Percentiles rank a stretch among this genome's conserved stretches.
Conservation (phyloP, 2,888 invertebrate genomes). For the Odiellus spinosus region DNA sequence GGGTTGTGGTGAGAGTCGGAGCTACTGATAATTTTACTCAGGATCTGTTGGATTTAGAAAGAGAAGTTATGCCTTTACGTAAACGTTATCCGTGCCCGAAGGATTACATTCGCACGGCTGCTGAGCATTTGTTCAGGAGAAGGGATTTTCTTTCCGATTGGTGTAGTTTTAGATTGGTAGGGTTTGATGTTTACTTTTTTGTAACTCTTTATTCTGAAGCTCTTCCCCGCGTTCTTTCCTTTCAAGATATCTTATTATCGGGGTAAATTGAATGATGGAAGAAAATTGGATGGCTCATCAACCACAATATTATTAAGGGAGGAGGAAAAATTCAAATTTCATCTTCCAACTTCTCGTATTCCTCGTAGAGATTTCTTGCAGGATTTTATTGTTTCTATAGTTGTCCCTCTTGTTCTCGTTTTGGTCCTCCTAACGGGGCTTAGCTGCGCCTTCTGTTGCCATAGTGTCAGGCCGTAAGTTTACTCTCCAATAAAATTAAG, state of each 20-base stretch:
- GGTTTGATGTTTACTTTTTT: conserved; percentile 20
- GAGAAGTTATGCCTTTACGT: conserved; percentile 56
- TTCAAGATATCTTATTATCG: too few relatives aligned
- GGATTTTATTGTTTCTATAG: conserved; percentile 14
- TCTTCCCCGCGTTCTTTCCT: too few relatives aligned
- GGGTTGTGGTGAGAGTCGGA: conserved; percentile 64
- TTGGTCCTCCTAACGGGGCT: conserved; percentile 8
- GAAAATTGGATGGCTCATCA: too few relatives aligned
- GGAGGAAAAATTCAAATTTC: conserved; percentile 1
- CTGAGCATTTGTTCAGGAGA: conserved; percentile 63
- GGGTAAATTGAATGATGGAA: too few relatives aligned
- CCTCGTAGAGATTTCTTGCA: conserved; percentile 13
- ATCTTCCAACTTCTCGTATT: conserved; percentile 2
- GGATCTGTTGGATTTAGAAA: conserved; percentile 39
- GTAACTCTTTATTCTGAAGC: too few relatives aligned
- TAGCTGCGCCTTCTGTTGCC: conserved; percentile 13
- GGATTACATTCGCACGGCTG: conserved; percentile 67
- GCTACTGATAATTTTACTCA: conserved; percentile 55
- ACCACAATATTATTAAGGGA: too few relatives aligned
- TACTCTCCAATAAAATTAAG: too few relatives aligned
- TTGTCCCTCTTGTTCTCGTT: conserved; percentile 12
- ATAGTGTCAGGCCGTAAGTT: conserved; percentile 12
- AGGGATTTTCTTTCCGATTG: conserved; percentile 66
- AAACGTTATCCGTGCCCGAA: conserved; percentile 59
- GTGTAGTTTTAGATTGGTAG: conserved; percentile 70